These are phyloP conservation scores for Leptopilina drosophilae DNA, from an alignment of 2,888 invertebrate genomes.

Conservation along the genomic window DNA sequence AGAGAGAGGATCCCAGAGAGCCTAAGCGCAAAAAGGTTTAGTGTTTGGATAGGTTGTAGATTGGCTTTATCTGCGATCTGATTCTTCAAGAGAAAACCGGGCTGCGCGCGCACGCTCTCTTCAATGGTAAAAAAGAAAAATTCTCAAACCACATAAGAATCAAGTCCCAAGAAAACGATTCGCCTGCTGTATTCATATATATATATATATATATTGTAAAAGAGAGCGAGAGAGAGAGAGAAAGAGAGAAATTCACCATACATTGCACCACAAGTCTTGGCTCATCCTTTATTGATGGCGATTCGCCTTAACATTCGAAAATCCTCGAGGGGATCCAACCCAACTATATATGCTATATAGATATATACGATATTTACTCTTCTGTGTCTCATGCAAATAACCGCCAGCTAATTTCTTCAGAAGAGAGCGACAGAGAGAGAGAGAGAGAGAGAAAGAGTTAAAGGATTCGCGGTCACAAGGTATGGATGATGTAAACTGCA, in stretches of 20 bases:
- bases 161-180: not conserved
- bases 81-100: constrained; percentile 49
- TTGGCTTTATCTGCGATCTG: constrained; percentile 67
- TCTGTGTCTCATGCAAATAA: constrained; percentile 3
- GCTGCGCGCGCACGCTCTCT: constrained; percentile 22
- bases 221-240: constrained; percentile 46
- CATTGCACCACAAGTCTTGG: constrained; percentile 49
- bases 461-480: constrained; percentile 15
- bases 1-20: constrained; percentile 41
- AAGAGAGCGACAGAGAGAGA: not conserved
- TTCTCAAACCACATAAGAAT: not conserved
- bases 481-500: constrained; percentile 11
- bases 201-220: too few relatives aligned
- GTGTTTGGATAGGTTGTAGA: constrained; percentile 67
- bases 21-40: constrained; percentile 60
- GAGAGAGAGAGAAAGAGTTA: too few relatives aligned
- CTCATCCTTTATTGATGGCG: constrained; percentile 64
- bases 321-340: constrained; percentile 49
- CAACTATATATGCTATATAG: too few relatives aligned
- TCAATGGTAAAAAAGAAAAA: constrained; percentile 38
- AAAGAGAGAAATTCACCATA: constrained; percentile 63
- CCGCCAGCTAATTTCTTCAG: constrained; percentile 14
- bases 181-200: constrained; percentile 54
- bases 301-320: constrained; percentile 59
- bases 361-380: constrained; percentile 1